phyloP scores from a whole-genome alignment of 2,888 invertebrate species.

The Sinopyrophorus schimmeli region DNA sequence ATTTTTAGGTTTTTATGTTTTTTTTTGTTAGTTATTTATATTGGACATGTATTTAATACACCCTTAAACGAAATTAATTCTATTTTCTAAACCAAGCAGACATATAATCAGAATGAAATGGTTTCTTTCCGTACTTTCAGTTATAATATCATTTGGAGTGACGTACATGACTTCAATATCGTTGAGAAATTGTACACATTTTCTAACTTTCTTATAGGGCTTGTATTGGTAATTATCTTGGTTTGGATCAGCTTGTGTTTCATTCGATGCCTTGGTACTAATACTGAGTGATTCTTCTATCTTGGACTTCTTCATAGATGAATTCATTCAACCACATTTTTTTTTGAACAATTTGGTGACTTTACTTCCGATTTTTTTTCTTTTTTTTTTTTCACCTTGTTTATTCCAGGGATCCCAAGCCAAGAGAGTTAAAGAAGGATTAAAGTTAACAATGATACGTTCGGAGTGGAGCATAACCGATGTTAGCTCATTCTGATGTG shows the following conservation, averaged over 20 bases:
- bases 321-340: constrained; percentile 5
- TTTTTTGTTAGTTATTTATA: background rate
- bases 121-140: constrained; percentile 51
- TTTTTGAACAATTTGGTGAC: constrained; percentile 20
- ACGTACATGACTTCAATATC: constrained; percentile 68
- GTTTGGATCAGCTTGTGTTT: background rate
- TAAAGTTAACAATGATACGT: constrained; percentile 33
- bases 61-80: too few relatives aligned
- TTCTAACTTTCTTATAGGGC: constrained; percentile 50
- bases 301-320: constrained; percentile 24
- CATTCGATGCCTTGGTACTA: constrained; percentile 5
- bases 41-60: too few relatives aligned
- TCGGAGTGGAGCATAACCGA: constrained; percentile 37
- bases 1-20: too few relatives aligned
- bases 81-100: constrained; percentile 40
- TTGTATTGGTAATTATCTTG: constrained; percentile 40
- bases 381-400: constrained; percentile 44
- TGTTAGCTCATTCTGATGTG: constrained; percentile 33
- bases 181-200: constrained; percentile 55
- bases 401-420: constrained; percentile 50
- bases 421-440: constrained; percentile 39
- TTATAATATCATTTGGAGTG: constrained; percentile 59
- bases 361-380: constrained; percentile 36
- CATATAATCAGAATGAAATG: constrained; percentile 35
- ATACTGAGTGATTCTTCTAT: constrained; percentile 35